Conservation (phyloP, 30 jellyfish, hydroid and myxozoan species). For the Catostylus mosaicus region DNA sequence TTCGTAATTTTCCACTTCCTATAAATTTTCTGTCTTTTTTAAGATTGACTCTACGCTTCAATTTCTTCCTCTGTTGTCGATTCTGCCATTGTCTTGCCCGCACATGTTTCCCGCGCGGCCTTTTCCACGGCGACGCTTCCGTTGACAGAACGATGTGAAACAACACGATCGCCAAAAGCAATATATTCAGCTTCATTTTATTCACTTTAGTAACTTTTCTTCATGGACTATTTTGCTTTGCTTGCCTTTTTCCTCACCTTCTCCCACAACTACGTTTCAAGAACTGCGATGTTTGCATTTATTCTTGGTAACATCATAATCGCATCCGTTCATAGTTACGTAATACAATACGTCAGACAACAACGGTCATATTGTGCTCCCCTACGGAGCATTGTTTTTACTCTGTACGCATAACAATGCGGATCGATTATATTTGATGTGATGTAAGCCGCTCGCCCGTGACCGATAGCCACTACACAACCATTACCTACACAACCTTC, state of each 20-base stretch:
- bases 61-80: background rate
- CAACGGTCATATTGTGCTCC: background rate
- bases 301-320: background rate
- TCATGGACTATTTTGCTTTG: background rate
- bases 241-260: background rate
- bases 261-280: too few species aligned
- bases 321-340: background rate
- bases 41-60: background rate
- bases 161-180: background rate
- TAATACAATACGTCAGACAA: constrained; percentile 4
- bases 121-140: background rate
- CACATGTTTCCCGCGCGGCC: background rate
- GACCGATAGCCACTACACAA: too few species aligned
- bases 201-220: background rate
- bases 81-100: background rate
- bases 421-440: too few species aligned
- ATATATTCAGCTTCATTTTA: background rate
- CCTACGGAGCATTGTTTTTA: too few species aligned
- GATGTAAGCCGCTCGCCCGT: too few species aligned
- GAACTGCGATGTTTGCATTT: background rate
- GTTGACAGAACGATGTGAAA: background rate
- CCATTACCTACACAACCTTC: too few species aligned
- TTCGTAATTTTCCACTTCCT: background rate
- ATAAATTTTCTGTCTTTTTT: background rate
- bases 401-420: too few species aligned